A percentile compares a stretch with the other conserved stretches of the same genome.
These are phyloP conservation scores for Neodiprion fabricii DNA, from an alignment of 1,140 invertebrate species.

Conservation along the genomic window DNA sequence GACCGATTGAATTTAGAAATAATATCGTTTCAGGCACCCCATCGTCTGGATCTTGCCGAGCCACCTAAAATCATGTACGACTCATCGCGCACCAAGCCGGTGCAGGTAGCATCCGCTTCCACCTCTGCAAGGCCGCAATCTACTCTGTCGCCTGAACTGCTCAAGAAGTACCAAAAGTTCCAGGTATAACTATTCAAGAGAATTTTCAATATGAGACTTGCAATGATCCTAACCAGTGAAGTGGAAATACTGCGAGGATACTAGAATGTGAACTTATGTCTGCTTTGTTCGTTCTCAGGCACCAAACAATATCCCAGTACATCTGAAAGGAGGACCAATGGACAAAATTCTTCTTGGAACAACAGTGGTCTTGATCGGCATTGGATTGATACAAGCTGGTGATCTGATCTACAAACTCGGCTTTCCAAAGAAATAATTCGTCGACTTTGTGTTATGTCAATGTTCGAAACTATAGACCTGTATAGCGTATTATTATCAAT, in stretches of 20 bases:
- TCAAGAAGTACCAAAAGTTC: constrained; percentile 26
- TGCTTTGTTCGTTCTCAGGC: constrained; percentile 39
- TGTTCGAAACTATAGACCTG: too few species aligned
- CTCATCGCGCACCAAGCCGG: constrained; percentile 33
- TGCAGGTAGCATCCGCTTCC: neutral
- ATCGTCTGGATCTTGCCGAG: constrained; percentile 33
- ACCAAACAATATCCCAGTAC: constrained; percentile 56
- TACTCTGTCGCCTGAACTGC: constrained; percentile 23
- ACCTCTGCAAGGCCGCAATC: neutral
- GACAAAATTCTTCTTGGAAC: constrained; percentile 58
- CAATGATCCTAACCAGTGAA: too few species aligned
- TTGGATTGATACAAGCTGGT: constrained; percentile 45
- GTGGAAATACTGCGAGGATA: too few species aligned
- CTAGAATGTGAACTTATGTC: neutral
- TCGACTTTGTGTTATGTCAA: neutral
- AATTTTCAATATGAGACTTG: neutral
- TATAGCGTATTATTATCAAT: too few species aligned
- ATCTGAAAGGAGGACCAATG: constrained; percentile 57
- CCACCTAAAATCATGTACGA: constrained; percentile 38
- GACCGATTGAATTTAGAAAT: constrained; percentile 1
- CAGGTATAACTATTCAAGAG: constrained; percentile 27
- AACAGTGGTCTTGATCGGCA: constrained; percentile 45
- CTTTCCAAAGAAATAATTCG: neutral
- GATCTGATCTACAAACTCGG: constrained; percentile 45
- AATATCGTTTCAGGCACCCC: constrained; percentile 32